Evolutionary conservation across 2,797 vertebrate genomes (phyloP).

Genomic region (Sebastes glaucus): DNA sequence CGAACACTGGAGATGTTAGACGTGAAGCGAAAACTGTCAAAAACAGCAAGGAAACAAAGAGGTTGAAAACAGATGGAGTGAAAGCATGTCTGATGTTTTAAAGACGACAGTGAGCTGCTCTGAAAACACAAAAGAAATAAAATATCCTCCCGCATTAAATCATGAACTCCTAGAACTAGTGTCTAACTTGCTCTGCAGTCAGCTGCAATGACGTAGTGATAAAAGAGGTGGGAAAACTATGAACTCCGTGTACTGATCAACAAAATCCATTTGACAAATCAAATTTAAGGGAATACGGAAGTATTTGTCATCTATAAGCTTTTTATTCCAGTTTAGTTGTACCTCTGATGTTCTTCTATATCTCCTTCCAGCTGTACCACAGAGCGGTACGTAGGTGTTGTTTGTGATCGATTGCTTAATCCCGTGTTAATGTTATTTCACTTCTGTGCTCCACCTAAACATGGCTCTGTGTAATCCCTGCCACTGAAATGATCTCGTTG

Average conservation of each 20-base stretch:
- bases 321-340: background rate
- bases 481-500: background rate
- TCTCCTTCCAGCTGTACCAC: background rate
- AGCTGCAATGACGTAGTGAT: background rate
- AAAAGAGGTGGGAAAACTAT: background rate
- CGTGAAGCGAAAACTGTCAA: background rate
- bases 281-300: background rate
- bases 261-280: background rate
- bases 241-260: background rate
- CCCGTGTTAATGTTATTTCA: background rate
- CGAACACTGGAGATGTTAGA: background rate
- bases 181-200: background rate
- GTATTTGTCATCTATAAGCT: no score
- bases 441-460: background rate
- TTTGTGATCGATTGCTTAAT: background rate
- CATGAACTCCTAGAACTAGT: no score
- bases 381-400: background rate
- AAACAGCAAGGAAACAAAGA: background rate
- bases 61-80: background rate
- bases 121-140: background rate
- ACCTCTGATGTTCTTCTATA: background rate
- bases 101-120: no score
- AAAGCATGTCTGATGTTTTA: no score
- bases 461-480: background rate
- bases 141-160: no score